Percentiles rank a stretch among this genome's conserved stretches.
phyloP scores from a whole-genome alignment of 2,888 invertebrate species.

The Hartigia nigra region DNA sequence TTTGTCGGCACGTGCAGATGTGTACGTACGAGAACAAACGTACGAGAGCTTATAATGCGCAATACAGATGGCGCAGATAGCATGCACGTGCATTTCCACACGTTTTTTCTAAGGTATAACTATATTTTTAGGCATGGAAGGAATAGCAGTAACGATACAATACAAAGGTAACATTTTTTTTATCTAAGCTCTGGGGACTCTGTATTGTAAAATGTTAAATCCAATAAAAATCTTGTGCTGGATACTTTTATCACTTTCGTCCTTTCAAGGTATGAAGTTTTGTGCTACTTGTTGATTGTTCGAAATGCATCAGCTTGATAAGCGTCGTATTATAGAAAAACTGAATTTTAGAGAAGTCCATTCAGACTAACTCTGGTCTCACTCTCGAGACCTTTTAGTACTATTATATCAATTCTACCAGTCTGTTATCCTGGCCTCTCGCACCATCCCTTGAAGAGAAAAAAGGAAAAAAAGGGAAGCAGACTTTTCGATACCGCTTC shows the following conservation, averaged over 20 bases:
- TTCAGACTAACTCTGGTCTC: background rate
- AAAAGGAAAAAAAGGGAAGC: background rate
- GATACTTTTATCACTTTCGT: background rate
- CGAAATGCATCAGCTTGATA: background rate
- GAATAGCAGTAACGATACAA: background rate
- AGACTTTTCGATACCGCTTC: background rate
- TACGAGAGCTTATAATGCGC: too few species aligned
- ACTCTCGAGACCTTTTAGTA: background rate
- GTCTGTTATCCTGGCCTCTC: background rate
- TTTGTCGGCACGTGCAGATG: too few species aligned
- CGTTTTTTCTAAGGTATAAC: too few species aligned
- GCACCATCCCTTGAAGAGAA: background rate
- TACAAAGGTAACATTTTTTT: background rate
- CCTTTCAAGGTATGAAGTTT: background rate
- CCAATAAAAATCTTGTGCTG: background rate
- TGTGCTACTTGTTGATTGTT: background rate
- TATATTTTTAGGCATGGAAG: too few species aligned
- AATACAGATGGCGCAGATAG: too few species aligned
- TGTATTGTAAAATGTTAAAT: too few species aligned
- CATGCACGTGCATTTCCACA: too few species aligned
- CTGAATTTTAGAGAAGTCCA: background rate
- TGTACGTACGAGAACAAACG: too few species aligned
- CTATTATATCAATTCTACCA: background rate
- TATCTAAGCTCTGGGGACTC: background rate
- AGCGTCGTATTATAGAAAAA: background rate